Conservation (phyloP, 2,113 vertebrate genomes). For the Rutilus rutilus region DNA sequence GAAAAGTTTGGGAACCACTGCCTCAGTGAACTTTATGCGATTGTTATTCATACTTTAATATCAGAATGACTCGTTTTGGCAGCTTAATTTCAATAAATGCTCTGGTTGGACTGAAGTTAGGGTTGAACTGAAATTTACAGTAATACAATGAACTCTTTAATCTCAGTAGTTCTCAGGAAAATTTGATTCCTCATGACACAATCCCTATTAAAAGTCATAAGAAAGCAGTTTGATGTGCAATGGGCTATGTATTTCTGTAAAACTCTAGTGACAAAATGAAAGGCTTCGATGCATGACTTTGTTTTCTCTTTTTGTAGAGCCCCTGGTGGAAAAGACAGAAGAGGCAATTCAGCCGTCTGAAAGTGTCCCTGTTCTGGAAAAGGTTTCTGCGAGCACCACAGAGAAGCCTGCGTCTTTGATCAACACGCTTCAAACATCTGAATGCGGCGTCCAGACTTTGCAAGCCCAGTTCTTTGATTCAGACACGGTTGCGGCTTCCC, state of each 20-base stretch:
- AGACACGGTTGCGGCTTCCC: slow-evolving; percentile 14
- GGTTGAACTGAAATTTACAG: not conserved
- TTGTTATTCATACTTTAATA: not conserved
- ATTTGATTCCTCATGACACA: not conserved
- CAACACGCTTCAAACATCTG: not conserved
- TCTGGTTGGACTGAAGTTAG: not conserved
- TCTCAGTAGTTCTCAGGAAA: not conserved
- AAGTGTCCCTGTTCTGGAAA: not conserved
- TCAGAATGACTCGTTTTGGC: not conserved
- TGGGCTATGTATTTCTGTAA: not conserved
- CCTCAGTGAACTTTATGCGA: not conserved
- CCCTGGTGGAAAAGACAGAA: not conserved
- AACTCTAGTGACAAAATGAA: not conserved
- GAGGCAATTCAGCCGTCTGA: not conserved
- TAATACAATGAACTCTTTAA: not conserved
- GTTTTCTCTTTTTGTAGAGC: slow-evolving; percentile 1
- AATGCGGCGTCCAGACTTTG: slow-evolving; percentile 8
- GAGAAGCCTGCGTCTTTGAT: not conserved
- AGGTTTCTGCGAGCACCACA: not conserved
- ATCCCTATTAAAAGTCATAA: not conserved
- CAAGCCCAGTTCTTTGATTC: not conserved
- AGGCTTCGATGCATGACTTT: not conserved
- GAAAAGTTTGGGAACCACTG: too few species aligned
- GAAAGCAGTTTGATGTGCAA: slow-evolving; percentile 4
- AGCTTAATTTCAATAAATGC: slow-evolving; percentile 14